These are phyloP conservation scores for Campylorhamphus procurvoides DNA, from an alignment of 2,113 vertebrate genomes.

Conservation along the genomic window DNA sequence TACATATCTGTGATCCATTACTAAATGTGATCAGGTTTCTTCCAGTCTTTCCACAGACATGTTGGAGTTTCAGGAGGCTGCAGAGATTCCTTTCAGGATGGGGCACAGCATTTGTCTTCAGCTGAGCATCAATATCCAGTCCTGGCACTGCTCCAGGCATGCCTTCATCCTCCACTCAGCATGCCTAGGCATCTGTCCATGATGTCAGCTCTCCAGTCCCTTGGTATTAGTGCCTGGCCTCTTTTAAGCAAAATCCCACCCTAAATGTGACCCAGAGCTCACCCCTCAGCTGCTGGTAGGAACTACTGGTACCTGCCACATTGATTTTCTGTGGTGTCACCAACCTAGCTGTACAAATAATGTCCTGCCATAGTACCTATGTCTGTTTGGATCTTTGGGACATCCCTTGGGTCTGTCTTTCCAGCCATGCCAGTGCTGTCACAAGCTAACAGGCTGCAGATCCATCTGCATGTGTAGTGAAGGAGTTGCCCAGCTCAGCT, in stretches of 20 bases:
- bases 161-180: slow-evolving; percentile 1
- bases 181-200: slow-evolving; percentile 35
- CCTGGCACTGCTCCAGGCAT: slow-evolving; percentile 37
- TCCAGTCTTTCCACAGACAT: background rate
- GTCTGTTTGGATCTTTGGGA: background rate
- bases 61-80: slow-evolving; percentile 14
- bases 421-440: background rate
- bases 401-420: background rate
- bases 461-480: background rate
- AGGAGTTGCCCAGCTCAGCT: background rate
- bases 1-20: background rate
- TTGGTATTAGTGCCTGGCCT: background rate
- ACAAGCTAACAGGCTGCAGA: background rate
- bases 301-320: background rate
- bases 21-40: background rate
- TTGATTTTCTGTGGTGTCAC: background rate
- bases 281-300: background rate
- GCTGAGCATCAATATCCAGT: slow-evolving; percentile 24
- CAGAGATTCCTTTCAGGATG: slow-evolving; percentile 23
- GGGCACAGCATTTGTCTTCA: background rate
- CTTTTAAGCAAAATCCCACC: background rate
- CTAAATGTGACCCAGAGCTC: slow-evolving; percentile 2
- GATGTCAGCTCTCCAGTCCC: slow-evolving; percentile 23
- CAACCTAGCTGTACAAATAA: background rate
- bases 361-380: background rate